Conservation (phyloP, 2,888 invertebrate species). For the Cabera pusaria region DNA sequence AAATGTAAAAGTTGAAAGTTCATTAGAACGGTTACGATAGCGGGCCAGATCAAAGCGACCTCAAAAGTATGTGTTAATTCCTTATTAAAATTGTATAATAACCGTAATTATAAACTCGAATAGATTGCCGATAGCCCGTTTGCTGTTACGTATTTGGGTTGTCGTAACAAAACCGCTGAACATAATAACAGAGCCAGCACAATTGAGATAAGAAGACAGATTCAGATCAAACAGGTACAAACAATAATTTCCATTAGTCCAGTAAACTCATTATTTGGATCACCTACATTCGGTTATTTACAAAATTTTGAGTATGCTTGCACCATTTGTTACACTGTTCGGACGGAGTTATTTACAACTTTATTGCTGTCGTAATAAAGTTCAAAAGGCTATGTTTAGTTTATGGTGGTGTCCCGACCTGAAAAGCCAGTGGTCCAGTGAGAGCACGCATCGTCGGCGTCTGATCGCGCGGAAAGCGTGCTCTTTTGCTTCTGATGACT, state of each 20-base stretch:
- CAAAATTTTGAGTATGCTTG: slow-evolving; percentile 9
- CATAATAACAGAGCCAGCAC: slow-evolving; percentile 4
- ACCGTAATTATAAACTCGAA: slow-evolving; percentile 32
- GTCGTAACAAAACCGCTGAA: slow-evolving; percentile 11
- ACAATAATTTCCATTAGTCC: slow-evolving; percentile 5
- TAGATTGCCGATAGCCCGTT: slow-evolving; percentile 24
- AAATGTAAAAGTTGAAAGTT: slow-evolving; percentile 38
- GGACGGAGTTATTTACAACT: slow-evolving; percentile 2
- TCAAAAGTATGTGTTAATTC: slow-evolving; percentile 25
- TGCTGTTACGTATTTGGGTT: slow-evolving; percentile 26
- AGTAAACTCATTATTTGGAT: slow-evolving; percentile 10
- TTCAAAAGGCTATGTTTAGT: slow-evolving; percentile 3
- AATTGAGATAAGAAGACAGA: slow-evolving; percentile 7
- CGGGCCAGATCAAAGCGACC: slow-evolving; percentile 37
- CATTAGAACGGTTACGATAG: slow-evolving; percentile 37
- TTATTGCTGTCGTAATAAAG: slow-evolving; percentile 7
- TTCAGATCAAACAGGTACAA: slow-evolving; percentile 10
- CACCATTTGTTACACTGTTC: slow-evolving; percentile 6
- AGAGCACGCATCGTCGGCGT: slow-evolving; percentile 48
- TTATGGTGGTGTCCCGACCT: slow-evolving; percentile 37
- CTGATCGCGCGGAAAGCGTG: slow-evolving; percentile 56
- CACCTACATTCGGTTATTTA: slow-evolving; percentile 18
- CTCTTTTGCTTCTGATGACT: slow-evolving; percentile 44
- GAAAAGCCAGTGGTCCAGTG: slow-evolving; percentile 53
- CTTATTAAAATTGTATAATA: slow-evolving; percentile 22